Base-by-base conservation (phyloP, 2,113 vertebrate species). In the Cynocephalus volans region DNA sequence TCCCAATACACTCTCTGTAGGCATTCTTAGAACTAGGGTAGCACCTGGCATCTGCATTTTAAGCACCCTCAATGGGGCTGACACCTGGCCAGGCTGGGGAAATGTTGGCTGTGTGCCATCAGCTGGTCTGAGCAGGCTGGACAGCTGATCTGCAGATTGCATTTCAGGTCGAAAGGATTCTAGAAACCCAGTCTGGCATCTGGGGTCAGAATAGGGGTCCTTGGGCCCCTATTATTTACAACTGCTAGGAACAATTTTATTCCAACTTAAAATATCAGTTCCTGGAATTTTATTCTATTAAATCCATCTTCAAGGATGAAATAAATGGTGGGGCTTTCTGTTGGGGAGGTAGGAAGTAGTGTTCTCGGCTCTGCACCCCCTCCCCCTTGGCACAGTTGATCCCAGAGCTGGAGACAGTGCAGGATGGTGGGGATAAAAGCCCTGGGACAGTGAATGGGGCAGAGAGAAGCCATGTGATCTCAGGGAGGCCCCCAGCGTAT, bases 291-390 rank as follows among this genome's bases (percentile, higher is more conserved):
- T 67, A n/a, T 79, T 41, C 12, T 14, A 17, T 89, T 84, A n/a
- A 88, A 60, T 23, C 36, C 41, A 41, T 41, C 83, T 54, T 89
- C 58, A 33, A 65, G 64, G 56, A 23, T 33, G 41, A 41, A 41
- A 41, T 17, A 56, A 58, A 31, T 67, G 67, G n/a, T 21, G 84
- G 89, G 31, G 72, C 24, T 94, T 45, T 83, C n/a, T 36, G 36
- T 48, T 23, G 60, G 10, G 48, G 45, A 36, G 33, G 2, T 0
- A 4, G 62, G 24, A 41, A 60, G 62, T 0, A 10, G 33, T 3
- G 0, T 50, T 36, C 70, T 79, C 28, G 6, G 6, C 21, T 18
- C 62, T 9, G n/a, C 6, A 1, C 24, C 70, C 13, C 19, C 58
- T 54, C 45, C 70, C 18, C 2, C 2, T 69, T 54, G n/a, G 14